Conservation (phyloP, 2,797 vertebrate species). For the Pseudocheirus occidentalis region DNA sequence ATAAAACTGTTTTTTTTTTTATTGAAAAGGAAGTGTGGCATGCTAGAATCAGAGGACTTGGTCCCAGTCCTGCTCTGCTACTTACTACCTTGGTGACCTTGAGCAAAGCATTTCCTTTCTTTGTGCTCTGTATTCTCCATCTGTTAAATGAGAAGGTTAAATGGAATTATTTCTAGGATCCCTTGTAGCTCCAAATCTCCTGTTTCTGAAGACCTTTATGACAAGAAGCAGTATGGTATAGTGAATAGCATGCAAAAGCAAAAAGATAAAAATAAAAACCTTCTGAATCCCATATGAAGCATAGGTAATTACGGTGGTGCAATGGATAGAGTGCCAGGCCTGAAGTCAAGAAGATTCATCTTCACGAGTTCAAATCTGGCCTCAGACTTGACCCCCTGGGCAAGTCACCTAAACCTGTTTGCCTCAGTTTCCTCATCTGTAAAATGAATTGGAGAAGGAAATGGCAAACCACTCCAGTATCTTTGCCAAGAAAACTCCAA, state of each 20-base stretch:
- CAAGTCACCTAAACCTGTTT: neutral
- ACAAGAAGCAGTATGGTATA: neutral
- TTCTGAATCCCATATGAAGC: neutral
- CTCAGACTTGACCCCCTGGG: neutral
- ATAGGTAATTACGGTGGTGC: neutral
- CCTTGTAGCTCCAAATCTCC: neutral
- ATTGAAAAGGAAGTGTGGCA: neutral
- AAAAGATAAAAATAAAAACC: neutral
- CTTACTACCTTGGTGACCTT: neutral
- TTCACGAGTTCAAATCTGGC: neutral
- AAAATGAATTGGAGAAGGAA: neutral
- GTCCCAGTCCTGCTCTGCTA: neutral
- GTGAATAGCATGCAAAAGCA: neutral
- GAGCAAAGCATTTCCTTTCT: neutral
- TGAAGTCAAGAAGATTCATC: neutral
- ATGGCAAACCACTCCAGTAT: neutral
- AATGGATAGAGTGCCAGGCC: neutral
- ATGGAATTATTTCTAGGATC: neutral
- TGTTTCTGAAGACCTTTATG: neutral
- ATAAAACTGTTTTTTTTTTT: neutral
- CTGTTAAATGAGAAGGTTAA: neutral
- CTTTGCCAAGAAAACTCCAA: neutral
- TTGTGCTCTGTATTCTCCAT: neutral
- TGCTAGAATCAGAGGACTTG: neutral
- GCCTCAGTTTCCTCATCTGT: neutral